Conservation (phyloP, 2,797 vertebrate species). For the Manis crassicaudata region DNA sequence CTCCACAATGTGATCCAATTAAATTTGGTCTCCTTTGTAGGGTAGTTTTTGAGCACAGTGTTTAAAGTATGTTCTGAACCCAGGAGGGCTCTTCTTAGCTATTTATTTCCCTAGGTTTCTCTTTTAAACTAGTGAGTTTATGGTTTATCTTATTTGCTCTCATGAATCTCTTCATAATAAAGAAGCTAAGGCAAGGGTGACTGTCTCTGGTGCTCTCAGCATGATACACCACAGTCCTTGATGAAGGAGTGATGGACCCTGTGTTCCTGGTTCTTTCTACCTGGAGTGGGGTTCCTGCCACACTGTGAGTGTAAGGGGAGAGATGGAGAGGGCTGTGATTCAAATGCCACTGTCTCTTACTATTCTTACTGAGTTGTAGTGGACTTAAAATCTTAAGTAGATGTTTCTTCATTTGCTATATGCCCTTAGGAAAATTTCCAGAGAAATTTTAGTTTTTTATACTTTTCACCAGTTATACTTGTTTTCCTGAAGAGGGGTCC, state of each 20-base stretch:
- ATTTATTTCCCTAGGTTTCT: neutral
- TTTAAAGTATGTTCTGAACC: neutral
- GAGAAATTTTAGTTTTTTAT: neutral
- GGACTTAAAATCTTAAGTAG: neutral
- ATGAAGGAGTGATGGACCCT: neutral
- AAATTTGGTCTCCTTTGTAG: neutral
- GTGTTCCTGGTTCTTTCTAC: neutral
- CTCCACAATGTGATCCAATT: neutral
- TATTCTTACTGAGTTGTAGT: neutral
- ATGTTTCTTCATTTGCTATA: neutral
- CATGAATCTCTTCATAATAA: neutral
- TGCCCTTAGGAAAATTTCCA: neutral
- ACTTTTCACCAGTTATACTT: neutral
- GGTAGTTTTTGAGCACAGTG: neutral
- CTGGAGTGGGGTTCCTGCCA: too few species aligned
- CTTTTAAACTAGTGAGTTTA: neutral
- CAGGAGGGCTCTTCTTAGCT: neutral
- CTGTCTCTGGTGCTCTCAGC: neutral
- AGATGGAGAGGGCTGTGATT: too few species aligned
- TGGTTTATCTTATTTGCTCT: neutral
- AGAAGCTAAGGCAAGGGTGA: neutral
- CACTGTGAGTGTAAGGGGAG: too few species aligned
- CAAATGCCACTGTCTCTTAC: neutral
- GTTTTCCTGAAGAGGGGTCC: neutral
- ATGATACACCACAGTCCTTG: too few species aligned